These are phyloP conservation scores for Chymomyza amoena DNA, from an alignment of 2,888 invertebrate genomes.

Conservation along the genomic window DNA sequence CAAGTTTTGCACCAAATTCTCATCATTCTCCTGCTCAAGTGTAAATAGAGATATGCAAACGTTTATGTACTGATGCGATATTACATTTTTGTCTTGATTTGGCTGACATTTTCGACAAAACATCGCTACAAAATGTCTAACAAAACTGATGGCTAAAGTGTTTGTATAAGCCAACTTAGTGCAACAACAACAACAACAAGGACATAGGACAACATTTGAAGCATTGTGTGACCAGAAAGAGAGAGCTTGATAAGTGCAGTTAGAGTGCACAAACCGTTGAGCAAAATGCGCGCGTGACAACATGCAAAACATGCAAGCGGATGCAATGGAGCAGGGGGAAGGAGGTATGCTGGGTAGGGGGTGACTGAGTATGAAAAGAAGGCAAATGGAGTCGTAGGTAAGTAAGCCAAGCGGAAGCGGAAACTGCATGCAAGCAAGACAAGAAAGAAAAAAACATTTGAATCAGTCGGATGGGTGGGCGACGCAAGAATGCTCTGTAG, in stretches of 20 bases:
- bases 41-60: conserved; percentile 51
- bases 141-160: conserved; percentile 30
- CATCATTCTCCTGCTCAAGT: conserved; percentile 55
- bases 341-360: not conserved
- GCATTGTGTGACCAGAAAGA: not conserved
- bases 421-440: conserved; percentile 52
- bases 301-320: conserved; percentile 58
- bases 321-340: not conserved
- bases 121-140: conserved; percentile 58
- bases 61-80: conserved; percentile 17
- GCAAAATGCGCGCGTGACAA: conserved; percentile 60
- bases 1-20: not conserved
- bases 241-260: conserved; percentile 58
- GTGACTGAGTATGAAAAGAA: conserved; percentile 5
- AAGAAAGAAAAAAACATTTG: conserved; percentile 12
- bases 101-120: conserved; percentile 71
- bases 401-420: conserved; percentile 59
- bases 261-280: conserved; percentile 46
- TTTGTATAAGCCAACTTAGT: not conserved
- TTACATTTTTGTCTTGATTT: conserved; percentile 42
- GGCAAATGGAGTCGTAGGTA: conserved; percentile 29
- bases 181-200: not conserved
- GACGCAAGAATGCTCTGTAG: too few relatives aligned
- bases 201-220: not conserved
- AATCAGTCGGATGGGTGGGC: too few relatives aligned